phyloP scores from a whole-genome alignment of 2,113 vertebrate genomes.

The Garra rufa region DNA sequence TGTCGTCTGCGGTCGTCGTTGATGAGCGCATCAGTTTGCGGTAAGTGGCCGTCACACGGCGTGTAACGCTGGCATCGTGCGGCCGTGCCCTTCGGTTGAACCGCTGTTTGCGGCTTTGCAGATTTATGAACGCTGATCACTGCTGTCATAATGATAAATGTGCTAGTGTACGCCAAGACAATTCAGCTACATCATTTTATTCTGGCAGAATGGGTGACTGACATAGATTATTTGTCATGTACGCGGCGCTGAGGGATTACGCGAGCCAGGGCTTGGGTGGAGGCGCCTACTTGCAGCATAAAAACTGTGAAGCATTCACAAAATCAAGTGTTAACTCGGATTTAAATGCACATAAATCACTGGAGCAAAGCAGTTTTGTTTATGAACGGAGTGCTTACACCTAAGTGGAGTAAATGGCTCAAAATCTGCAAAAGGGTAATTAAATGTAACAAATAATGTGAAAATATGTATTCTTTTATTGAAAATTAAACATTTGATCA shows the following conservation, averaged over 20 bases:
- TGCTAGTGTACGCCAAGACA: conserved; percentile 1
- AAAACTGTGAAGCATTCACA: neutral
- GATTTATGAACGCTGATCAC: conserved; percentile 39
- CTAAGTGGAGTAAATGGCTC: neutral
- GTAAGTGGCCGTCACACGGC: neutral
- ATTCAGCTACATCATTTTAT: conserved; percentile 36
- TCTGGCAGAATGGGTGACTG: neutral
- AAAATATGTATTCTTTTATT: neutral
- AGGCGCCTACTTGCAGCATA: neutral
- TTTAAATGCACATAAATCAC: conserved; percentile 9
- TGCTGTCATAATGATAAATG: conserved; percentile 46
- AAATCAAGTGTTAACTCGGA: neutral
- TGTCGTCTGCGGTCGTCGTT: neutral
- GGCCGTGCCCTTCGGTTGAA: conserved; percentile 7
- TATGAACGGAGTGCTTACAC: neutral
- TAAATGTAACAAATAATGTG: neutral
- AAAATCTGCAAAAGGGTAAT: neutral
- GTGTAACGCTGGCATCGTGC: neutral
- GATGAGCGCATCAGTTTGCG: neutral
- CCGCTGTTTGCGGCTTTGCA: conserved; percentile 19
- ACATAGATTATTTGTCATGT: conserved; percentile 12
- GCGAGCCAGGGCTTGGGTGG: conserved; percentile 14
- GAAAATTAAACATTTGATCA: neutral
- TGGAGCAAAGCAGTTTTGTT: neutral
- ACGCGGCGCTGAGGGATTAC: neutral